phyloP scores from a whole-genome alignment of 2,797 vertebrate species.

The Falco berigora region DNA sequence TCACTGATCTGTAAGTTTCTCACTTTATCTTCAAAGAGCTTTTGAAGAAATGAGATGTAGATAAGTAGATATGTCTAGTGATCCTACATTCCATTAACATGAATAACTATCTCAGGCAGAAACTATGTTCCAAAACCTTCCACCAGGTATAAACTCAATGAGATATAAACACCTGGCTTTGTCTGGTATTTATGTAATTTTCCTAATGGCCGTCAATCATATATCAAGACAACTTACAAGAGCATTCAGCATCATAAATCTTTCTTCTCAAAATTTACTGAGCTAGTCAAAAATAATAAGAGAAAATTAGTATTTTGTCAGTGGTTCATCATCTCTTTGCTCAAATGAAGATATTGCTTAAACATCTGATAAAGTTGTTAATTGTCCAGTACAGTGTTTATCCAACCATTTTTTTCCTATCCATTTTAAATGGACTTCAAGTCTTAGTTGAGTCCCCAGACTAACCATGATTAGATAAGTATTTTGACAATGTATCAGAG shows the following conservation, averaged over 20 bases:
- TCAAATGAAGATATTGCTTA: background rate
- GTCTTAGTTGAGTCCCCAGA: background rate
- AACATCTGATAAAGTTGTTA: background rate
- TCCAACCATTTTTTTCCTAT: background rate
- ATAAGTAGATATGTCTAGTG: background rate
- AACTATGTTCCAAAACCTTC: background rate
- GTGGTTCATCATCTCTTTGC: background rate
- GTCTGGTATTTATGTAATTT: background rate
- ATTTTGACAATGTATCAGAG: background rate
- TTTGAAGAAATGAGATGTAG: background rate
- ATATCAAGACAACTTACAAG: background rate
- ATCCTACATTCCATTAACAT: background rate
- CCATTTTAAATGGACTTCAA: background rate
- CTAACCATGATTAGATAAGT: background rate
- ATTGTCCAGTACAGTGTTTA: background rate
- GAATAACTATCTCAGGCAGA: background rate
- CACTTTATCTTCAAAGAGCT: background rate
- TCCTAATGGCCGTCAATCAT: background rate
- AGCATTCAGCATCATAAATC: background rate
- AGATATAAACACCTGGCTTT: background rate
- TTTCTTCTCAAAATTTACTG: background rate
- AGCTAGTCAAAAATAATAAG: background rate
- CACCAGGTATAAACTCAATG: background rate
- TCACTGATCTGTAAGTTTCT: background rate
- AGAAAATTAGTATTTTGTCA: background rate